These are phyloP conservation scores for Panzeria rudis DNA, from an alignment of 2,888 invertebrate species.

Conservation along the genomic window DNA sequence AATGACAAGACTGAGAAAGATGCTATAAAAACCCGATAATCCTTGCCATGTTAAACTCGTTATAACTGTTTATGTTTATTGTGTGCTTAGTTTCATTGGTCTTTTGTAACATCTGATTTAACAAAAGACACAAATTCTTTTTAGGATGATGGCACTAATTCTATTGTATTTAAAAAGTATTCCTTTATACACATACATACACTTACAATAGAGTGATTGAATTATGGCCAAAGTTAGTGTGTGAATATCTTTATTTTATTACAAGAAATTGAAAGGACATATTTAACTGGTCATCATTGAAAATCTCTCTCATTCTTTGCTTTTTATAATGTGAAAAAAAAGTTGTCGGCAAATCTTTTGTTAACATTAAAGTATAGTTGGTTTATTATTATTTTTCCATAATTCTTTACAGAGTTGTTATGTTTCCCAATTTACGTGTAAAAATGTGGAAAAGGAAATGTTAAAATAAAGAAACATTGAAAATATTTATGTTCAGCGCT, in stretches of 20 bases:
- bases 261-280: slow-evolving; percentile 53
- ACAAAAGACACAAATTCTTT: slow-evolving; percentile 53
- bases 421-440: slow-evolving; percentile 62
- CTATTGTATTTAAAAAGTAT: slow-evolving; percentile 40
- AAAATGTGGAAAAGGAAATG: slow-evolving; percentile 71
- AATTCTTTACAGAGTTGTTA: slow-evolving; percentile 27
- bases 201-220: slow-evolving; percentile 1
- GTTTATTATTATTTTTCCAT: slow-evolving; percentile 36
- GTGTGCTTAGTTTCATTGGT: slow-evolving; percentile 14
- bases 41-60: slow-evolving; percentile 50
- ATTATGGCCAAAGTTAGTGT: slow-evolving; percentile 47
- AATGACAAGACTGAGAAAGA: slow-evolving; percentile 54
- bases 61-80: slow-evolving; percentile 68
- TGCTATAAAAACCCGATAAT: slow-evolving; percentile 20
- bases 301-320: slow-evolving; percentile 25
- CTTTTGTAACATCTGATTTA: slow-evolving; percentile 26
- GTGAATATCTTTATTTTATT: slow-evolving; percentile 65
- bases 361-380: slow-evolving; percentile 60
- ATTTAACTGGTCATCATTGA: slow-evolving; percentile 66
- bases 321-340: slow-evolving; percentile 18
- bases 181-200: background rate
- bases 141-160: slow-evolving; percentile 12
- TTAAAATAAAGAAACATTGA: slow-evolving; percentile 38
- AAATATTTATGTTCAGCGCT: slow-evolving; percentile 44
- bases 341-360: slow-evolving; percentile 66